Percentiles rank a stretch among this genome's conserved stretches.
Conservation (phyloP, 2,888 invertebrate species). For the Polymixis flavicincta region DNA sequence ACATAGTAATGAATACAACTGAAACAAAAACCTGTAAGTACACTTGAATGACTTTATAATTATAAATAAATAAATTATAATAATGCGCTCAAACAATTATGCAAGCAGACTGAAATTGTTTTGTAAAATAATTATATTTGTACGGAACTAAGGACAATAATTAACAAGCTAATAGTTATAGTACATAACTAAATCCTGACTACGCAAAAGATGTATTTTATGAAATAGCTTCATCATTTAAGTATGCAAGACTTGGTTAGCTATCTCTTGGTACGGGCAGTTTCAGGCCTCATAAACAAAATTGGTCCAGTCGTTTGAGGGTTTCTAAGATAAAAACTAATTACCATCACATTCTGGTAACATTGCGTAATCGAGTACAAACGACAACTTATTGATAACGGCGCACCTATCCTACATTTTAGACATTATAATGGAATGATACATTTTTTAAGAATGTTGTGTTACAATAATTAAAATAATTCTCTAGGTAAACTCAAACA, state of each 20-base stretch:
- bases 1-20: conserved; percentile 77
- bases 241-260: conserved; percentile 40
- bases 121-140: conserved; percentile 45
- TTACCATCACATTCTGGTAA: conserved; percentile 44
- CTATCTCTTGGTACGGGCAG: conserved; percentile 45
- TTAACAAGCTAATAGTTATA: conserved; percentile 56
- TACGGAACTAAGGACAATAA: conserved; percentile 57
- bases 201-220: conserved; percentile 39
- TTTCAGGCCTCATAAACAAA: conserved; percentile 56
- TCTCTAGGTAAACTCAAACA: conserved; percentile 69
- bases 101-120: conserved; percentile 75
- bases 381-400: conserved; percentile 82
- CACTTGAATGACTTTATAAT: conserved; percentile 76
- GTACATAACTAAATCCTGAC: conserved; percentile 52
- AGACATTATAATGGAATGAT: conserved; percentile 90
- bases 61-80: conserved; percentile 82
- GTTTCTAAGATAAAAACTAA: conserved; percentile 51
- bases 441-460: conserved; percentile 89
- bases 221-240: conserved; percentile 33
- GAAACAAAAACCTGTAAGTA: conserved; percentile 78
- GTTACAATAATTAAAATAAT: conserved; percentile 77
- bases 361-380: conserved; percentile 61
- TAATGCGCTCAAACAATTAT: conserved; percentile 82
- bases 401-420: conserved; percentile 88
- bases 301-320: conserved; percentile 65